Evolutionary conservation across 2,888 invertebrate species (phyloP).

Genomic region (Epiperipatus broadwayi): DNA sequence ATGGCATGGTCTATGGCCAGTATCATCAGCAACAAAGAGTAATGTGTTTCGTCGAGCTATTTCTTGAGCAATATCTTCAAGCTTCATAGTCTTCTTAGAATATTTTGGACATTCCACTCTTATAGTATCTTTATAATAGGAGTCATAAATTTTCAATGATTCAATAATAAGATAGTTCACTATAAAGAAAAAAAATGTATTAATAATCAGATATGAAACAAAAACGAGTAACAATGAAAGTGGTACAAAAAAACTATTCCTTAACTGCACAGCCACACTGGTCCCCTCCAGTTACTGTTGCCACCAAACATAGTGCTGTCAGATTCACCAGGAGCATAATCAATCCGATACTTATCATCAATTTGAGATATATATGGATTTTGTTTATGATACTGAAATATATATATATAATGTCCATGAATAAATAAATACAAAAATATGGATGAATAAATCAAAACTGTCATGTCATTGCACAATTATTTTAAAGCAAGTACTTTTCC

Average conservation of each 20-base stretch:
- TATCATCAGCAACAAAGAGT: conserved; percentile 23
- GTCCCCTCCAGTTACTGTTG: conserved; percentile 31
- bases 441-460: too few species aligned
- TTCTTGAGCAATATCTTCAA: conserved; percentile 23
- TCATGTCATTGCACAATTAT: too few species aligned
- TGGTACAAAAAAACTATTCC: too few species aligned
- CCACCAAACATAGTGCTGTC: conserved; percentile 27
- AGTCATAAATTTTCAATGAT: conserved; percentile 24
- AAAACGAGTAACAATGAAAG: too few species aligned
- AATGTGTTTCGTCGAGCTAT: conserved; percentile 21
- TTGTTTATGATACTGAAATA: too few species aligned
- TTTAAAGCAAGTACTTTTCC: too few species aligned
- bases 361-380: too few species aligned
- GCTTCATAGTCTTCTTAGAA: conserved; percentile 22
- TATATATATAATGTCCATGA: too few species aligned
- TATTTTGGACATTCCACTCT: conserved; percentile 26
- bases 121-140: conserved; percentile 24
- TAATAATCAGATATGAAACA: too few species aligned
- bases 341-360: conserved; percentile 18
- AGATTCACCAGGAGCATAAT: conserved; percentile 27
- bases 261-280: conserved; percentile 28
- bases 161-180: conserved; percentile 29
- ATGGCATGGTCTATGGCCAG: conserved; percentile 25
- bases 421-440: too few species aligned
- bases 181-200: too few species aligned